Percentiles rank a stretch among this genome's conserved stretches.
phyloP scores from a whole-genome alignment of 1,140 invertebrate genomes.

The Caenorhabditis inopinata region DNA sequence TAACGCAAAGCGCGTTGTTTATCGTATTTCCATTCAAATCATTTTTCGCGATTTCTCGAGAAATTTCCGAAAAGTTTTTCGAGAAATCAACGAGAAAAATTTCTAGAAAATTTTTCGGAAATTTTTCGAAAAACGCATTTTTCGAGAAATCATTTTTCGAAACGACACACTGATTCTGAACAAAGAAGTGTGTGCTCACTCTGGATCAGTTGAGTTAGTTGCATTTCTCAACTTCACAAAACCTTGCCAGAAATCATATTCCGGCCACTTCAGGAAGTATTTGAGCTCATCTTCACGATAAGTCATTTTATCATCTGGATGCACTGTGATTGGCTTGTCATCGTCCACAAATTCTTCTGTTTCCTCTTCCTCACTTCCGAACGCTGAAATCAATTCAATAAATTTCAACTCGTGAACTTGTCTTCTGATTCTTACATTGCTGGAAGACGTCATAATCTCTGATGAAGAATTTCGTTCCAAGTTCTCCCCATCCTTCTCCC shows the following conservation, averaged over 20 bases:
- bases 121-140: too few relatives aligned
- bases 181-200: too few relatives aligned
- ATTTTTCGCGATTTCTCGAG: too few relatives aligned
- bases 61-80: too few relatives aligned
- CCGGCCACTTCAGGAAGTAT: conserved; percentile 61
- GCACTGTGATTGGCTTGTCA: conserved; percentile 16
- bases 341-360: conserved; percentile 43
- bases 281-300: conserved; percentile 55
- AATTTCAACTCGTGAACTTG: too few relatives aligned
- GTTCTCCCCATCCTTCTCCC: conserved; percentile 56
- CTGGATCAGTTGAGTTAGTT: conserved; percentile 49
- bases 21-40: too few relatives aligned
- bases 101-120: too few relatives aligned
- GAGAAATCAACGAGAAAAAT: too few relatives aligned
- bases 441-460: conserved; percentile 60
- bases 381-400: conserved; percentile 49
- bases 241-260: conserved; percentile 60
- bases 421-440: conserved; percentile 19
- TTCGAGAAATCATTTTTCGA: too few relatives aligned
- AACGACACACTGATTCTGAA: too few relatives aligned
- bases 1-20: too few relatives aligned
- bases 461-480: conserved; percentile 65
- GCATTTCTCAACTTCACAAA: conserved; percentile 60
- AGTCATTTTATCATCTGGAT: not conserved
- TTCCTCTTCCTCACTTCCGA: conserved; percentile 50